phyloP scores from a whole-genome alignment of 2,888 invertebrate genomes.

The Abrostola tripartita region DNA sequence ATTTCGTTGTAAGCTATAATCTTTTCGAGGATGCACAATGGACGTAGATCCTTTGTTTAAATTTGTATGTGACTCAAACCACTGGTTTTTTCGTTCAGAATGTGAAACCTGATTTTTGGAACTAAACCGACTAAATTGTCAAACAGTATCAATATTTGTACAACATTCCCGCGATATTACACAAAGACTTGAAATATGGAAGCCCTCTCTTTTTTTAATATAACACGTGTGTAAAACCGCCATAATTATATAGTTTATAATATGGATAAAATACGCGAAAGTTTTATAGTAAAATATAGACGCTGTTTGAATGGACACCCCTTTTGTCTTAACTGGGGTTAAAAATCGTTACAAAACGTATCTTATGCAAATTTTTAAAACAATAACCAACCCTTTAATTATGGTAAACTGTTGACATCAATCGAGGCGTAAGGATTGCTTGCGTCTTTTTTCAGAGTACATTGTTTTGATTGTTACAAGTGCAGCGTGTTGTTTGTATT shows the following conservation, averaged over 20 bases:
- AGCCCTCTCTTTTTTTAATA: background rate
- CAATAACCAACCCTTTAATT: conserved; percentile 70
- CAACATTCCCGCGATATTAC: background rate
- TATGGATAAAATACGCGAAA: no score
- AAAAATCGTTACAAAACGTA: conserved; percentile 47
- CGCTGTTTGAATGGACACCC: conserved; percentile 6
- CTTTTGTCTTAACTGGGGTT: conserved; percentile 44
- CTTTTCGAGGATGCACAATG: background rate
- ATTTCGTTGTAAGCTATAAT: background rate
- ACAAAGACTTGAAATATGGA: conserved; percentile 7
- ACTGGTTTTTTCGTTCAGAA: background rate
- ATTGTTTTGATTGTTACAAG: conserved; percentile 80
- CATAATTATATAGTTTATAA: no score
- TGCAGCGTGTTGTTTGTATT: conserved; percentile 54
- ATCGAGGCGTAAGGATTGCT: conserved; percentile 76
- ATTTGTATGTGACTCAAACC: background rate
- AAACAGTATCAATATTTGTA: background rate
- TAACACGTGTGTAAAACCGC: no score
- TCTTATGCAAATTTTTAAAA: conserved; percentile 64
- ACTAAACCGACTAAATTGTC: no score
- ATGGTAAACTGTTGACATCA: conserved; percentile 62
- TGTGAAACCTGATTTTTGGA: no score
- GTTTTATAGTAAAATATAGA: no score
- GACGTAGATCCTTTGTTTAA: background rate
- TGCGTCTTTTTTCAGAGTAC: conserved; percentile 44